Conservation (phyloP, 2,113 vertebrate species). For the Alectura lathami region DNA sequence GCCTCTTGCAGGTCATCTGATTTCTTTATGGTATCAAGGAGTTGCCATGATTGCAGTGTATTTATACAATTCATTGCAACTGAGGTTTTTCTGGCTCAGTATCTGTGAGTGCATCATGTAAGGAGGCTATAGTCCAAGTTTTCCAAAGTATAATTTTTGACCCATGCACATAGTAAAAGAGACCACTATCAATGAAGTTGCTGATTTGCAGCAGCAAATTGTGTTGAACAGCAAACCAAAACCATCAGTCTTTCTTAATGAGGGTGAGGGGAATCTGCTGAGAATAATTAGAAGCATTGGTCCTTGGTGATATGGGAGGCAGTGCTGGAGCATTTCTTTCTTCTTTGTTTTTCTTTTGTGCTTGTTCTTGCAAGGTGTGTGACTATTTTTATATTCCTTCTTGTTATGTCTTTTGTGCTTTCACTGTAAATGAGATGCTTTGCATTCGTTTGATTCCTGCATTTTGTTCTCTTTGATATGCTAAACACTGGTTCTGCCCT, state of each 20-base stretch:
- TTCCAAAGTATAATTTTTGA: background rate
- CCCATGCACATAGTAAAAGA: background rate
- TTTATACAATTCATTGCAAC: background rate
- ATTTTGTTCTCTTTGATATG: background rate
- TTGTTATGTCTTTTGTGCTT: background rate
- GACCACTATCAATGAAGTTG: background rate
- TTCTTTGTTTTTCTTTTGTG: background rate
- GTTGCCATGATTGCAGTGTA: background rate
- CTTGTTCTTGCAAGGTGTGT: background rate
- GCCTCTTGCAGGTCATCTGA: background rate
- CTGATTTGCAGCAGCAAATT: slow-evolving; percentile 1
- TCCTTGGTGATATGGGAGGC: background rate
- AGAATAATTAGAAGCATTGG: background rate
- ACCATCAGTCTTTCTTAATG: background rate
- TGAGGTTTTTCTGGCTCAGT: background rate
- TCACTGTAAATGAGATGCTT: background rate
- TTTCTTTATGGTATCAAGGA: background rate
- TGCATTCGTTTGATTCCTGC: accelerated
- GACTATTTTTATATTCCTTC: background rate
- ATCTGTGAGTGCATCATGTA: background rate
- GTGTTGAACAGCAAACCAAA: background rate
- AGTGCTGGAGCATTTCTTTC: background rate
- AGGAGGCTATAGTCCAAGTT: background rate
- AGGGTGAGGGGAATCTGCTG: background rate
- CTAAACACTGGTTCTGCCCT: background rate